These are phyloP conservation scores for Xiphophorus couchianus DNA, from an alignment of 2,113 vertebrate species.

Conservation along the genomic window DNA sequence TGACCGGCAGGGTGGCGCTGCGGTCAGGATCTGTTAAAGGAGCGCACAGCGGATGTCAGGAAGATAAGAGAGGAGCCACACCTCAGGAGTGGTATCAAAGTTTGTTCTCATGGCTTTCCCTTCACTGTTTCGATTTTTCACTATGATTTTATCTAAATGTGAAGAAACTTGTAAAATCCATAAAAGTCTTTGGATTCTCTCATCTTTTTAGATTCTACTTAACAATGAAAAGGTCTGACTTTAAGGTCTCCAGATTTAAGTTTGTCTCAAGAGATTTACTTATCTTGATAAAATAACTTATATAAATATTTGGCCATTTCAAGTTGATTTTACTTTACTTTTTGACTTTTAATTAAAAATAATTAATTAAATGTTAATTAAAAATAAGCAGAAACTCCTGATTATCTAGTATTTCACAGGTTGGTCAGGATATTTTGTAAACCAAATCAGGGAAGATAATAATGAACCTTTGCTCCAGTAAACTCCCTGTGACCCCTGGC, in stretches of 20 bases:
- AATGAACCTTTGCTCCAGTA: background rate
- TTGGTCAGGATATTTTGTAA: no score
- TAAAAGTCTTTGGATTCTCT: no score
- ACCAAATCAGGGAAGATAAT: background rate
- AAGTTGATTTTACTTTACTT: no score
- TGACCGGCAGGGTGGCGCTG: background rate
- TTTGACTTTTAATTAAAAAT: no score
- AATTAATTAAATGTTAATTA: no score
- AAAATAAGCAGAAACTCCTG: no score
- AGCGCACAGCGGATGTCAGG: background rate
- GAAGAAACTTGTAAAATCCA: background rate
- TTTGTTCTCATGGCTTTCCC: background rate
- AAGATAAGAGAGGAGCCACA: slow-evolving; percentile 13
- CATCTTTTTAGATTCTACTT: background rate
- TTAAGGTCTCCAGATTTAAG: background rate
- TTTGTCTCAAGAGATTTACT: background rate
- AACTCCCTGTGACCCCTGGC: background rate
- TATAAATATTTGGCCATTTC: no score
- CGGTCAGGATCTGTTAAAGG: background rate
- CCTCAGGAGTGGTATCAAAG: slow-evolving; percentile 18
- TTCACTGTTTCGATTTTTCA: background rate
- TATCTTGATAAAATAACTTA: background rate
- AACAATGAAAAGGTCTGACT: background rate
- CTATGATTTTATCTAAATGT: background rate
- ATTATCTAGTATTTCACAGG: no score